A percentile compares a stretch with the other conserved stretches of the same genome.
Conservation (phyloP, 2,888 invertebrate genomes). For the Deilephila elpenor region DNA sequence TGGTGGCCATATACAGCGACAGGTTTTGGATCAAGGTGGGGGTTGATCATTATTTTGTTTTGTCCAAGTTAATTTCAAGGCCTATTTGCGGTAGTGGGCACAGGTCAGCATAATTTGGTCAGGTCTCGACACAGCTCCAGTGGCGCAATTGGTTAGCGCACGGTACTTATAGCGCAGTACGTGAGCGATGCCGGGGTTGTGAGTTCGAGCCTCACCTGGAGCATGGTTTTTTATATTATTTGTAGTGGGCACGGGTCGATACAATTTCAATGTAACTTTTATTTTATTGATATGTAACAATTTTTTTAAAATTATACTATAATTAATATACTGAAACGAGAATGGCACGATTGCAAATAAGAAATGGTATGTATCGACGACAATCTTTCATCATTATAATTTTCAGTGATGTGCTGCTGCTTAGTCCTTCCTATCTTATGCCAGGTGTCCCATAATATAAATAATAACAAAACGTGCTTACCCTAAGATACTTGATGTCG, state of each 20-base stretch:
- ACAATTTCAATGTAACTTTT: neutral
- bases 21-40: no score
- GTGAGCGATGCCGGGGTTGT: conserved; percentile 18
- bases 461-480: neutral
- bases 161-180: conserved; percentile 90
- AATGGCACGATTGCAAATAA: no score
- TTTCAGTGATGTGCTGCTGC: no score
- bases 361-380: no score
- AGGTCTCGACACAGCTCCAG: conserved; percentile 88
- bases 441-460: no score
- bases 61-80: no score
- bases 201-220: conserved; percentile 22
- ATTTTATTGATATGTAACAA: no score
- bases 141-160: conserved; percentile 99
- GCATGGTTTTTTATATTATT: neutral
- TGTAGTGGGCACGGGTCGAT: neutral
- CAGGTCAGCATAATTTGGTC: neutral
- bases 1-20: no score
- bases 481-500: conserved; percentile 84
- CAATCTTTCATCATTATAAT: no score
- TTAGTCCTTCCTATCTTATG: no score
- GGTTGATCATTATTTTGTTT: no score
- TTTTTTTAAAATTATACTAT: neutral
- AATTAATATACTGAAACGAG: neutral
- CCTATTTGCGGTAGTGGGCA: neutral